phyloP scores from a whole-genome alignment of 2,113 vertebrate genomes.

The Megaceryle torquata region DNA sequence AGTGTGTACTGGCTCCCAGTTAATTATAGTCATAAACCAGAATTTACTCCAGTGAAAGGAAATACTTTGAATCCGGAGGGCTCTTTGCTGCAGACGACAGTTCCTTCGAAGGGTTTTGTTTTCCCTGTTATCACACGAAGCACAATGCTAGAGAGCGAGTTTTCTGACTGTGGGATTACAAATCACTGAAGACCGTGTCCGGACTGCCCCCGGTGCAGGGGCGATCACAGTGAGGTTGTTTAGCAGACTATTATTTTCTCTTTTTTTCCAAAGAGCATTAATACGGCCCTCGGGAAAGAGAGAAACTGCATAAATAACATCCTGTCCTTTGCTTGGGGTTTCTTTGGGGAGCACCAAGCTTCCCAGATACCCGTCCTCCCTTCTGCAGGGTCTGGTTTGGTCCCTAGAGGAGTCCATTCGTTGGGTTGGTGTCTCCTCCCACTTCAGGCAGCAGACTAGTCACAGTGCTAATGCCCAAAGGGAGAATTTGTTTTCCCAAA shows the following conservation, averaged over 20 bases:
- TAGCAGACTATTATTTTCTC: neutral
- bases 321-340: neutral
- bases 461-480: neutral
- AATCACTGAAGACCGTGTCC: accelerated
- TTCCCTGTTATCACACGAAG: accelerated
- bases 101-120: neutral
- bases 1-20: constrained; percentile 52
- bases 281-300: accelerated
- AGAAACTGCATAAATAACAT: neutral
- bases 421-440: neutral
- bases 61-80: constrained; percentile 20
- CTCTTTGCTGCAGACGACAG: neutral
- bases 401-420: neutral
- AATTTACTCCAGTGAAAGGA: constrained; percentile 38
- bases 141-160: accelerated
- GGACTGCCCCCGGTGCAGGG: neutral
- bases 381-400: neutral
- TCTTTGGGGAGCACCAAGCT: neutral
- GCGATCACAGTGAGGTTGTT: neutral
- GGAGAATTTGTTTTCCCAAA: neutral
- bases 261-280: neutral
- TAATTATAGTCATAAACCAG: constrained; percentile 56
- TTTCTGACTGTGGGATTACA: neutral
- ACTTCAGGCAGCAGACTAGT: neutral
- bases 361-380: neutral